Conservation (phyloP, 2,113 vertebrate genomes). For the Pluvianellus socialis region DNA sequence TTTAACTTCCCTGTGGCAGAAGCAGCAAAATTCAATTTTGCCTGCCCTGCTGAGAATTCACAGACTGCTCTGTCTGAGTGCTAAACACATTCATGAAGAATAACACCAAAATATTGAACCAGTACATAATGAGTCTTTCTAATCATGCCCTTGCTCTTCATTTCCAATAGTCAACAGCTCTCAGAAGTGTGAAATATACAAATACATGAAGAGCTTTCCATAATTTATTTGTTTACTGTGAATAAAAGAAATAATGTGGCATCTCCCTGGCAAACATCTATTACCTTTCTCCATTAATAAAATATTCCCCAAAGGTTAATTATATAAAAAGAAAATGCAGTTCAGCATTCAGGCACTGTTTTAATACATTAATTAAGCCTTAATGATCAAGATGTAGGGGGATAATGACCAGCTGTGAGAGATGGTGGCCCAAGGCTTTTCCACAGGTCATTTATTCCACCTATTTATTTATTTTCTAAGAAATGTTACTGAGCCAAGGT, state of each 20-base stretch:
- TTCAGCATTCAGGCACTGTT: neutral
- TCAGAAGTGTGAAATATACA: slow-evolving; percentile 5
- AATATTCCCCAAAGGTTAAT: slow-evolving; percentile 25
- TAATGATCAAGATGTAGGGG: neutral
- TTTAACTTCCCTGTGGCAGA: slow-evolving; percentile 1
- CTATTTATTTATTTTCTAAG: slow-evolving; percentile 16
- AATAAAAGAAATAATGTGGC: neutral
- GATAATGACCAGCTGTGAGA: slow-evolving; percentile 26
- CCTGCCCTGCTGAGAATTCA: neutral
- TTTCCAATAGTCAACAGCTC: slow-evolving; percentile 6
- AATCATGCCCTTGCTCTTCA: slow-evolving; percentile 35
- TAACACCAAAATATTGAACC: slow-evolving; percentile 8
- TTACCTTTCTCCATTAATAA: neutral
- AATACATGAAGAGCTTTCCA: slow-evolving; percentile 1
- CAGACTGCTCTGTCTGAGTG: neutral
- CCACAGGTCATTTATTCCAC: neutral
- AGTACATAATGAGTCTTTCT: slow-evolving; percentile 5
- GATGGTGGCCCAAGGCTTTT: neutral
- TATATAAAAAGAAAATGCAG: neutral
- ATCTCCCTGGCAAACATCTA: neutral
- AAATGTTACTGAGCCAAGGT: neutral
- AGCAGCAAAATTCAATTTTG: slow-evolving; percentile 1
- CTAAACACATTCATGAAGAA: neutral
- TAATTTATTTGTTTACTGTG: slow-evolving; percentile 28
- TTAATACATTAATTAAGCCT: slow-evolving; percentile 17